These are phyloP conservation scores for Melanostoma mellinum DNA, from an alignment of 2,888 invertebrate genomes.

Conservation along the genomic window DNA sequence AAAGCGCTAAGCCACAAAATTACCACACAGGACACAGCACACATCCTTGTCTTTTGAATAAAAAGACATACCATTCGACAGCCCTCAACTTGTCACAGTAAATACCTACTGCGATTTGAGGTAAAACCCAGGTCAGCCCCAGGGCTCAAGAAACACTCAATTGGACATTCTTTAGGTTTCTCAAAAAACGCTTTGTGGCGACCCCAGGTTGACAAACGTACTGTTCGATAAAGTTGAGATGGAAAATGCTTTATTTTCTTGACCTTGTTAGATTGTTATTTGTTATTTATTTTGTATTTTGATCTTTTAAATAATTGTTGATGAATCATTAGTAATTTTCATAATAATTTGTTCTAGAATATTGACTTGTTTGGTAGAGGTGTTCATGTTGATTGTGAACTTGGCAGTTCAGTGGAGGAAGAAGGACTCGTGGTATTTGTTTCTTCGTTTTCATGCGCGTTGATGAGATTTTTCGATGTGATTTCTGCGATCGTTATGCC, in stretches of 20 bases:
- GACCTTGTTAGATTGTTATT: neutral
- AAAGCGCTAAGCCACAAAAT: too few species aligned
- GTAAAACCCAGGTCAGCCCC: too few species aligned
- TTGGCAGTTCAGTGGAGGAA: neutral
- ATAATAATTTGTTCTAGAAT: neutral
- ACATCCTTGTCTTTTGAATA: too few species aligned
- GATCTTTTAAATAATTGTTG: neutral
- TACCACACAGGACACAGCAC: too few species aligned
- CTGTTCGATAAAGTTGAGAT: too few species aligned
- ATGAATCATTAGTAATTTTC: neutral
- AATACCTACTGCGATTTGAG: too few species aligned
- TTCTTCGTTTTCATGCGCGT: neutral
- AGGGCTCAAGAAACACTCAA: too few species aligned
- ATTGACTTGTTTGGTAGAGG: neutral
- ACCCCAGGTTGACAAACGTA: too few species aligned
- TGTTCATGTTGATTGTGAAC: neutral
- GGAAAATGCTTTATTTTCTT: neutral
- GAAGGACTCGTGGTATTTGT: neutral
- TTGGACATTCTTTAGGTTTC: too few species aligned
- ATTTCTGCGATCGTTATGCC: neutral
- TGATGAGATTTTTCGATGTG: neutral
- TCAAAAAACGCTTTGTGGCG: too few species aligned
- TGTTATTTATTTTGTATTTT: slow-evolving; percentile 9
- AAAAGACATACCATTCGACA: too few species aligned
- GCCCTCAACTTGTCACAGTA: too few species aligned